Base-by-base conservation (phyloP, 2,113 vertebrate species). In the Epinephelus fuscoguttatus region DNA sequence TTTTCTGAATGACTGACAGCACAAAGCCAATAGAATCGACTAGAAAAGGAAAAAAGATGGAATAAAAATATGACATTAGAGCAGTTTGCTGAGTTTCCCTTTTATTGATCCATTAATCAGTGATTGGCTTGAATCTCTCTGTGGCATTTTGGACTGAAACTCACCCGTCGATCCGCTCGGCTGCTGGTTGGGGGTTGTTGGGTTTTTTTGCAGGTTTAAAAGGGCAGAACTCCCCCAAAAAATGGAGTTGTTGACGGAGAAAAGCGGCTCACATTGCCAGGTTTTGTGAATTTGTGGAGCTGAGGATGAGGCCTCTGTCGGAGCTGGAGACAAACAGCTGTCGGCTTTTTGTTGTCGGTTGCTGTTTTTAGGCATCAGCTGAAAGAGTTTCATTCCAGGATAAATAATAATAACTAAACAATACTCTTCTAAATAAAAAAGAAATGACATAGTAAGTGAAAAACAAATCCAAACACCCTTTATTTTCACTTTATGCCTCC, bases 261-360 rank as follows among this genome's bases (percentile, higher is more conserved):
- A 42, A 75, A 76, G 52, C 33, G 12, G 73, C 59, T 2, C 8
- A 11, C 25, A 13, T 33, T 50, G 42, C 56, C 71, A 62, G 72
- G 27, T 75, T 56, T 25, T 76, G 62, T 30, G n/a, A 21, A 10
- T 45, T 30, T 27, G 61, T 27, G 10, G 40, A 33, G 69, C 3
- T 45, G 68, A 62, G n/a, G 67, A 27, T 37, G 75, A 25, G 18
- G 77, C 61, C 45, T 60, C 42, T 78, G 73, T 57, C 49, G 6
- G 49, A 30, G 68, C 53, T 50, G 67, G 52, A 70, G 42, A 12
- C 37, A 45, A 50, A 76, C 82, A 79, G 70, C 52, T 84, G 69
- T 21, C 6, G 61, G 50, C 49, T 12, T 83, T 47, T 52, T 62
- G 67, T 63, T 49, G 64, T 49, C 27, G 2, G 23, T 64, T 40